phyloP scores from a whole-genome alignment of 1,140 invertebrate genomes.

The Drosophila malerkotliana region DNA sequence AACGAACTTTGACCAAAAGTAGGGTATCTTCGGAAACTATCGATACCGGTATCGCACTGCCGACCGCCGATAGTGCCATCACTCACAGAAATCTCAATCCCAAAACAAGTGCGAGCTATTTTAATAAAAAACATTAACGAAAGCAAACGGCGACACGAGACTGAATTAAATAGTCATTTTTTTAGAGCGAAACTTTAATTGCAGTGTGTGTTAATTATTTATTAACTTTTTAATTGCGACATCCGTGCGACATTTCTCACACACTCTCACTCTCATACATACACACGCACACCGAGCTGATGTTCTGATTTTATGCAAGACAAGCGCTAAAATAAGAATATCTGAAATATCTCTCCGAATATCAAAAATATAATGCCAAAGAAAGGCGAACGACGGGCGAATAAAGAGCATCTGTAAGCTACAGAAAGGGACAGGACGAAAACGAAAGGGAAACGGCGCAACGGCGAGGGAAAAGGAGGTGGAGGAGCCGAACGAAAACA shows the following conservation, averaged over 20 bases:
- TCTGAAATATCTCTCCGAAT: constrained; percentile 24
- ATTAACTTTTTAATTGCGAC: constrained; percentile 47
- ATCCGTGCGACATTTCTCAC: constrained; percentile 18
- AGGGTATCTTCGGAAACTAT: constrained; percentile 7
- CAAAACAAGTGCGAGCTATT: constrained; percentile 43
- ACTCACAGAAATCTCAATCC: constrained; percentile 18
- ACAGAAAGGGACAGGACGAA: constrained; percentile 10
- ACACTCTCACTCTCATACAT: constrained; percentile 13
- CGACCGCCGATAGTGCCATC: constrained; percentile 9
- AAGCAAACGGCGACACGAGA: constrained; percentile 10
- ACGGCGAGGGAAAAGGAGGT: background rate
- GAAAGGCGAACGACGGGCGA: constrained; percentile 30
- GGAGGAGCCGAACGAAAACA: background rate
- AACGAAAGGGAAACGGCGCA: constrained; percentile 10
- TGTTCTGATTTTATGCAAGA: constrained; percentile 50
- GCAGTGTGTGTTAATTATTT: constrained; percentile 36
- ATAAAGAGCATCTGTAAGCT: constrained; percentile 16
- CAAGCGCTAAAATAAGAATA: constrained; percentile 56
- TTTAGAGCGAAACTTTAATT: constrained; percentile 10
- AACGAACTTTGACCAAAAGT: constrained; percentile 2
- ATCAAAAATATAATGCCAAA: constrained; percentile 56
- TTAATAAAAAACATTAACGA: constrained; percentile 27
- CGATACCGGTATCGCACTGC: constrained; percentile 1
- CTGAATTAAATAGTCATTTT: constrained; percentile 16
- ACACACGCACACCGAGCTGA: constrained; percentile 29